Evolutionary conservation across 1,140 invertebrate species (phyloP), one percentile per base, ranked within the genome.

Genomic region (Sipha flava): DNA sequence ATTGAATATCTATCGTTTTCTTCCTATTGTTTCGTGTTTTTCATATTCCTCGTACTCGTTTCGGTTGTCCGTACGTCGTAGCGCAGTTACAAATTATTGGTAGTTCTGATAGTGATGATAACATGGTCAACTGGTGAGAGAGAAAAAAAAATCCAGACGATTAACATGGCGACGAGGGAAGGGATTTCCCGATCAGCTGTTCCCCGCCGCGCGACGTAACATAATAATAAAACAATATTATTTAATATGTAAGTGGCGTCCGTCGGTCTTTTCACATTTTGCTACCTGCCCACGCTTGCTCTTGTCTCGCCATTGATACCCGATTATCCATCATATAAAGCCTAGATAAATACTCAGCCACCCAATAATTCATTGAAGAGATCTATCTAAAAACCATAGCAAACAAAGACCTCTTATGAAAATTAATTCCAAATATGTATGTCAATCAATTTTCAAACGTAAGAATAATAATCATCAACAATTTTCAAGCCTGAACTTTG

Each of bases 81-180:
- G 66, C 73, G 73, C 73, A 77, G 52, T 77, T 77, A 77, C 52
- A 6, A 77, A 57, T 77, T n/a, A n/a, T n/a, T 59, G 34, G 47
- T 77, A 77, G 52, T 59, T 57, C 73, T 77, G 73, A 77, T 77
- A 77, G 59, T 77, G 18, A 59, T 77, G 73, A 77, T 77, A 77
- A 77, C 73, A 77, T 43, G 73, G 72, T 77, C 73, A 77, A 77
- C 73, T 77, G 49, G 73, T 77, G 21, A 26, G 43, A 29, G 2
- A 34, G 34, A 52, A 70, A 47, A 31, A 18, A 70, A 34, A 31
- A 18, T 47, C 23, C 40, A 29, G 66, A 45, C 21, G 40, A 57
- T 5, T 26, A 34, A 21, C 9, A 54, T 5, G 10, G 10, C n/a
- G 49, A 23, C 18, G 49, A 16, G 31, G 23, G 52, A 43, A 57